A percentile compares a stretch with the other conserved stretches of the same genome.
Evolutionary conservation across 2,113 vertebrate species (phyloP).

Genomic region (Boulengeromyrus knoepffleri): DNA sequence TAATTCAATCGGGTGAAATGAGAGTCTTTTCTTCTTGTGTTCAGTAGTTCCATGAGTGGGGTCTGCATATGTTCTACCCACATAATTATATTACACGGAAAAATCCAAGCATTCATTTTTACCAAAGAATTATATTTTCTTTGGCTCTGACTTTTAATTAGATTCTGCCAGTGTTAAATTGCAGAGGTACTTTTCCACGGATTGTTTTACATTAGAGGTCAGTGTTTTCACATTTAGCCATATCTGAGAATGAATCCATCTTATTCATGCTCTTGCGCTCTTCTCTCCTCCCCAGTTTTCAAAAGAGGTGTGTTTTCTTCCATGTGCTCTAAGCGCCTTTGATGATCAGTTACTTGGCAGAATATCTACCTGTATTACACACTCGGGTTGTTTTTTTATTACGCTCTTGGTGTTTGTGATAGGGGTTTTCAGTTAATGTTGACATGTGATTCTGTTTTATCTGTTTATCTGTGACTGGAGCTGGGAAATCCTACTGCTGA

Average conservation of each 20-base stretch:
- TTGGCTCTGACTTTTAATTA: conserved; percentile 40
- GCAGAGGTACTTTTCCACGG: conserved; percentile 47
- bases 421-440: conserved; percentile 21
- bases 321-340: not conserved
- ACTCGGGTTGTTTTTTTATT: conserved; percentile 30
- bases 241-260: conserved; percentile 37
- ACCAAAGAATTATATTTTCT: conserved; percentile 48
- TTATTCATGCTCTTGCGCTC: conserved; percentile 26
- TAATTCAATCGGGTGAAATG: conserved; percentile 41
- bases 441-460: conserved; percentile 17
- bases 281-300: conserved; percentile 18
- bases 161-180: conserved; percentile 45
- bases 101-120: conserved; percentile 47
- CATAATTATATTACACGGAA: conserved; percentile 50
- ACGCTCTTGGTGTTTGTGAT: conserved; percentile 30
- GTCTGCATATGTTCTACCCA: conserved; percentile 42
- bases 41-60: conserved; percentile 47
- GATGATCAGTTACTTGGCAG: not conserved
- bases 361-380: not conserved
- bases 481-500: conserved; percentile 13
- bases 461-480: conserved; percentile 2
- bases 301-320: conserved; percentile 11
- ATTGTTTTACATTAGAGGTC: conserved; percentile 42
- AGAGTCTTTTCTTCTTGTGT: conserved; percentile 25
- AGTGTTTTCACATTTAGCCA: conserved; percentile 42